Percentiles rank a stretch among this genome's conserved stretches.
phyloP scores from a whole-genome alignment of 2,888 invertebrate species.

The Pyrocoelia pectoralis region DNA sequence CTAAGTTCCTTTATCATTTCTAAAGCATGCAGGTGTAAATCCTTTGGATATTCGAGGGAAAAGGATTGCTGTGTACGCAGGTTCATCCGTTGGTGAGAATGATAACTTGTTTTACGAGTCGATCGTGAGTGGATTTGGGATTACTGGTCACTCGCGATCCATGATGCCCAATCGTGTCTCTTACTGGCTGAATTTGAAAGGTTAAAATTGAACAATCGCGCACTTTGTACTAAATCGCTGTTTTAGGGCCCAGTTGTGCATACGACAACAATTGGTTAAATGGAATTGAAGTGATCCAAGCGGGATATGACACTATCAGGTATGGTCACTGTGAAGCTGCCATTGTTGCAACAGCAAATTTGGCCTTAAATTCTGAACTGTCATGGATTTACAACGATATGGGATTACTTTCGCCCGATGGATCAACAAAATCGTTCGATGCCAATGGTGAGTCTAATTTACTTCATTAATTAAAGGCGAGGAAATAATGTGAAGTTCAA shows the following conservation, averaged over 20 bases:
- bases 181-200: slow-evolving; percentile 88
- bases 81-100: slow-evolving; percentile 60
- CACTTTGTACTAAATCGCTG: too few relatives aligned
- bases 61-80: slow-evolving; percentile 59
- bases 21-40: slow-evolving; percentile 53
- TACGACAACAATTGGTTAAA: slow-evolving; percentile 74
- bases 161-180: slow-evolving; percentile 96
- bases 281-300: slow-evolving; percentile 72
- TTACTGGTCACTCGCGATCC: slow-evolving; percentile 83
- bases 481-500: background rate
- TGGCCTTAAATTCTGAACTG: slow-evolving; percentile 70
- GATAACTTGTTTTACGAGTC: slow-evolving; percentile 63
- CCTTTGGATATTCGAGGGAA: slow-evolving; percentile 58
- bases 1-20: too few relatives aligned
- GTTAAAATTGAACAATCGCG: slow-evolving; percentile 51
- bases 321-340: slow-evolving; percentile 90
- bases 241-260: slow-evolving; percentile 66
- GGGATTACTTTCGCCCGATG: slow-evolving; percentile 68
- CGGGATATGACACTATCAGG: slow-evolving; percentile 77
- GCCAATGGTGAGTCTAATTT: slow-evolving; percentile 61
- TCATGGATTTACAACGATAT: slow-evolving; percentile 70
- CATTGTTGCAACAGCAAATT: slow-evolving; percentile 88
- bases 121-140: slow-evolving; percentile 67
- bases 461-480: background rate
- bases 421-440: slow-evolving; percentile 71